Evolutionary conservation across 2,888 invertebrate species (phyloP).

Genomic region (Meloe dianella): DNA sequence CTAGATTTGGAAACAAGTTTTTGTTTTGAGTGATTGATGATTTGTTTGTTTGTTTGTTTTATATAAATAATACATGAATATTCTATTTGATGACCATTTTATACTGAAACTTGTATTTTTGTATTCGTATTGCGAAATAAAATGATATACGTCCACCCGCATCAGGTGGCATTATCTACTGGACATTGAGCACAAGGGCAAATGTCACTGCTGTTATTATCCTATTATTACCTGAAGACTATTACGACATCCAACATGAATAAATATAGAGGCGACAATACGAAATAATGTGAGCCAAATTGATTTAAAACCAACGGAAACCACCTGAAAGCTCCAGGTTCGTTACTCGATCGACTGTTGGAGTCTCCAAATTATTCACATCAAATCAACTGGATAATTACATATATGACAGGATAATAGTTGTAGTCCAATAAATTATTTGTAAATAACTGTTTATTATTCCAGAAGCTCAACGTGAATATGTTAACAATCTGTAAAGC

Average conservation of each 20-base stretch:
- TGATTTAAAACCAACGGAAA: not conserved
- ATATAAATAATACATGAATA: not conserved
- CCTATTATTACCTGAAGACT: not conserved
- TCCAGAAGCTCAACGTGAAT: not conserved
- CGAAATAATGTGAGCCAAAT: too few species aligned
- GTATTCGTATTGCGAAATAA: not conserved
- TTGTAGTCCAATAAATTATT: not conserved
- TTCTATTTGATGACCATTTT: conserved; percentile 1
- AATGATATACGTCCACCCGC: conserved; percentile 6
- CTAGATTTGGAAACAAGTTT: conserved; percentile 4
- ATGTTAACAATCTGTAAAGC: not conserved
- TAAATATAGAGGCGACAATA: not conserved
- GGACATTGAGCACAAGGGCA: conserved; percentile 23
- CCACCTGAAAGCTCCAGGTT: too few species aligned
- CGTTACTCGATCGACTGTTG: too few species aligned
- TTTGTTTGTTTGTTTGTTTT: not conserved
- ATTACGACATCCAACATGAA: not conserved
- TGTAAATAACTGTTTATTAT: not conserved
- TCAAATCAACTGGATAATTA: not conserved
- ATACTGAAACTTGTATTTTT: not conserved
- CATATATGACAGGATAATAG: not conserved
- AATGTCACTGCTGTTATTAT: not conserved
- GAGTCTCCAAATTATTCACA: not conserved
- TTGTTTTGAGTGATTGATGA: too few species aligned
- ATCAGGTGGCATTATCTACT: conserved; percentile 11